Base-by-base conservation (phyloP, 2,888 invertebrate species). In the Pocota personata region DNA sequence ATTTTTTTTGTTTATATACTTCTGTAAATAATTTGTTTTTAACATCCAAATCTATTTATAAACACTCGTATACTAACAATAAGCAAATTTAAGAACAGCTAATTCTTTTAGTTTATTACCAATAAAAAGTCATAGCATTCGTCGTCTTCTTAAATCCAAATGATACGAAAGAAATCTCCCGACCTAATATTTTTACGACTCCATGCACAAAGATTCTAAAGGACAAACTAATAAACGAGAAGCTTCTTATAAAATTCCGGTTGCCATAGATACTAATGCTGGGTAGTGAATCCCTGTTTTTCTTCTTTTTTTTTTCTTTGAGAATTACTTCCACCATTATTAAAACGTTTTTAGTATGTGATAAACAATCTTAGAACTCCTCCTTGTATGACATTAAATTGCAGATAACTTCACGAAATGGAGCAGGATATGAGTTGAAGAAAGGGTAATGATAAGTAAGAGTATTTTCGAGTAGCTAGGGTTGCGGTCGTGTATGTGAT, bases 311-410 rank as follows among this genome's bases (percentile, higher is more conserved):
- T 52, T 7, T 30, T 46, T 19, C 30, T 6, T 1, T 0, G 30
- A 19, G 32, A 32, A 48, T 50, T 52, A n/a, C 48, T 21, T 32
- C 32, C n/a, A 14, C 40, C 30, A 55, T 67, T 40, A 55, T 43
- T 30, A 55, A 55, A 43, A 12, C 55, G 37, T 43, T 40, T 55
- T 69, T 30, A 55, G 69, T 55, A 21, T 19, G 55, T 19, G 55
- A 69, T 69, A 57, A 69, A 69, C n/a, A 69, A 43, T 43, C 8
- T 43, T 30, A 19, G 8, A 57, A 43, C 69, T 69, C 27, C n/a
- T 40, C 67, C 67, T 40, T 19, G 52, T 19, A 67, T 10, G 43
- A 27, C 55, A 55, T 43, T 55, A 55, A 69, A 55, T 55, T 19
- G 40, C 55, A 19, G 16, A 55, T 69, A 55, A 43, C 40, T 19